A percentile compares a stretch with the other conserved stretches of the same genome.
Conservation (phyloP, 2,113 vertebrate species). For the Tympanuchus pallidicinctus region DNA sequence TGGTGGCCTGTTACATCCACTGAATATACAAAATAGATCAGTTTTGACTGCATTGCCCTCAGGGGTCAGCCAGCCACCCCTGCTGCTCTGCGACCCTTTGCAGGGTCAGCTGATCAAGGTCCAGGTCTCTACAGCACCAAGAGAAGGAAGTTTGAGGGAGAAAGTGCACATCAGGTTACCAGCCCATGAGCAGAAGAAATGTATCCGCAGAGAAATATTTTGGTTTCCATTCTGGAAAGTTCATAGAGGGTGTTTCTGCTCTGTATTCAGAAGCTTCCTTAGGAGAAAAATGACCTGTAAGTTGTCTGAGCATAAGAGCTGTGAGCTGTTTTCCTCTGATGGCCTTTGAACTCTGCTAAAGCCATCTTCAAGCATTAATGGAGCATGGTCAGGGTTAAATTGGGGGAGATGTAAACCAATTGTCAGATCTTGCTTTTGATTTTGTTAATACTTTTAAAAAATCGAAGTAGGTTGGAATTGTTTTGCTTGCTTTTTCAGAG, state of each 20-base stretch:
- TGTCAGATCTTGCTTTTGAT: background rate
- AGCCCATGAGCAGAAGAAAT: slow-evolving; percentile 17
- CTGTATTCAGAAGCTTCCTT: slow-evolving; percentile 24
- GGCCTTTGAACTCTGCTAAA: background rate
- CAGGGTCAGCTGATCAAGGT: rapidly evolving
- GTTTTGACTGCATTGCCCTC: background rate
- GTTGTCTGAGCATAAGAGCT: background rate
- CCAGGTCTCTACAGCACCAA: rapidly evolving
- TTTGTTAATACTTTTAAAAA: slow-evolving; percentile 32
- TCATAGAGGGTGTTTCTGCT: slow-evolving; percentile 25
- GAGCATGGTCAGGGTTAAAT: background rate
- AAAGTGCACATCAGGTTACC: slow-evolving; percentile 43
- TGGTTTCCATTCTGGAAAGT: slow-evolving; percentile 60
- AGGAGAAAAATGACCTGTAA: background rate
- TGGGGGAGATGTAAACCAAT: background rate
- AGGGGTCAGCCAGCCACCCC: background rate
- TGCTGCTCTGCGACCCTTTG: background rate
- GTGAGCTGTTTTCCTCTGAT: background rate
- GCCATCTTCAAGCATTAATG: background rate
- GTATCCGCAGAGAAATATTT: slow-evolving; percentile 52
- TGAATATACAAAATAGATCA: background rate
- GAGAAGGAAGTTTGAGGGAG: background rate
- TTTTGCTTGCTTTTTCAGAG: slow-evolving; percentile 28
- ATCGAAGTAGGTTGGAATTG: background rate
- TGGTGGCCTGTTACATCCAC: background rate